phyloP scores from a whole-genome alignment of 2,113 vertebrate species.

The Scortum barcoo region DNA sequence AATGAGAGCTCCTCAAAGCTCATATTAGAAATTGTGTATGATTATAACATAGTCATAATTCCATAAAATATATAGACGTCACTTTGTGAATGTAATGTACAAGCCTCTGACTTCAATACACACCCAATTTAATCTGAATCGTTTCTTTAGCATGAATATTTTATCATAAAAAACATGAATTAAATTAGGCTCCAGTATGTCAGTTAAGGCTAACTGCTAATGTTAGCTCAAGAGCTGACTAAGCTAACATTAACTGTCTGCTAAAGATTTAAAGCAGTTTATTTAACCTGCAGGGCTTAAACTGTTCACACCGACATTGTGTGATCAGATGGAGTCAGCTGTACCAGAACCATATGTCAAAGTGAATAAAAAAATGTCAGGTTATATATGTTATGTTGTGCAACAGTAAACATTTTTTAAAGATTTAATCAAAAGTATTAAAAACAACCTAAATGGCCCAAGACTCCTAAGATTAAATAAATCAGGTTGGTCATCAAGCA shows the following conservation, averaged over 20 bases:
- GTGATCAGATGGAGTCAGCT: too few species aligned
- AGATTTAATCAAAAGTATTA: too few species aligned
- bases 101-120: slow-evolving; percentile 7
- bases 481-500: neutral
- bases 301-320: too few species aligned
- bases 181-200: neutral
- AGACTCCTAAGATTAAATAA: too few species aligned
- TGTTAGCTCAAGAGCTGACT: neutral
- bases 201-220: neutral
- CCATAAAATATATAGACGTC: slow-evolving; percentile 8
- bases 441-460: too few species aligned
- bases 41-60: neutral
- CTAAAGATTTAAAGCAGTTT: neutral
- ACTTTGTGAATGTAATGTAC: neutral
- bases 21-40: slow-evolving; percentile 3
- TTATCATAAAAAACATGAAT: neutral
- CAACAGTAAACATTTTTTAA: too few species aligned
- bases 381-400: too few species aligned
- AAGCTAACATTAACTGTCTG: neutral
- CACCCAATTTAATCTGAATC: neutral
- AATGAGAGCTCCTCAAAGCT: slow-evolving; percentile 16
- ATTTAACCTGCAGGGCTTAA: too few species aligned
- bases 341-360: too few species aligned
- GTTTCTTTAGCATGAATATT: neutral
- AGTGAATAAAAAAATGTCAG: too few species aligned